Percentiles rank a stretch among this genome's conserved stretches.
Evolutionary conservation across 2,113 vertebrate genomes (phyloP).

Genomic region (Malurus alboscapulatus): DNA sequence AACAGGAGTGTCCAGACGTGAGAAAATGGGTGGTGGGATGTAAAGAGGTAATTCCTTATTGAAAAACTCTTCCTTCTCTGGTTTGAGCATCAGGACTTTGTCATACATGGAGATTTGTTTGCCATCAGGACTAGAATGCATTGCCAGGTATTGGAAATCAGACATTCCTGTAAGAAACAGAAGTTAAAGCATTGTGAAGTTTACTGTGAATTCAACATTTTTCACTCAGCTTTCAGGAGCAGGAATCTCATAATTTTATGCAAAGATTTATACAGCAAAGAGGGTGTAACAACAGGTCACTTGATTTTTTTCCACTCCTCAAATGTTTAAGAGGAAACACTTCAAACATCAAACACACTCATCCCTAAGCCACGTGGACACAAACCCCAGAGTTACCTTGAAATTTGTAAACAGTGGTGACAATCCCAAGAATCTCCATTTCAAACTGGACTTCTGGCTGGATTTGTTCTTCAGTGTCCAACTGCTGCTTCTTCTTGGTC

Average conservation of each 20-base stretch:
- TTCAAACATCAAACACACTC: neutral
- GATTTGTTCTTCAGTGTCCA: neutral
- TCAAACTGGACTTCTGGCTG: slow-evolving; percentile 60
- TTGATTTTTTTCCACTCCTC: neutral
- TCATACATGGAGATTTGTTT: slow-evolving; percentile 85
- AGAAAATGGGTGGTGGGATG: slow-evolving; percentile 93
- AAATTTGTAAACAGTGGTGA: slow-evolving; percentile 92
- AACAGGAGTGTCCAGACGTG: slow-evolving; percentile 86
- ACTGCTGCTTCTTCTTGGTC: slow-evolving; percentile 49
- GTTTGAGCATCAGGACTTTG: slow-evolving; percentile 85
- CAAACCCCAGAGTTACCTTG: slow-evolving; percentile 78
- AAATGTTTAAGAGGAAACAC: neutral
- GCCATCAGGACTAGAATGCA: slow-evolving; percentile 76
- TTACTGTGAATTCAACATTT: neutral
- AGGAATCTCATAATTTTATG: neutral
- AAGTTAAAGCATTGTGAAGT: neutral
- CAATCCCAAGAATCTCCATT: slow-evolving; percentile 85
- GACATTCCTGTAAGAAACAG: slow-evolving; percentile 74
- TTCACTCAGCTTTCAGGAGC: neutral
- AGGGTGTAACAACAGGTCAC: neutral
- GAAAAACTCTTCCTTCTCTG: slow-evolving; percentile 89
- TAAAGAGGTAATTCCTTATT: slow-evolving; percentile 84
- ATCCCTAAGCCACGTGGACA: accelerated
- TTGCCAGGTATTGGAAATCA: slow-evolving; percentile 92
- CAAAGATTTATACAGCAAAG: neutral